Base-by-base conservation (phyloP, 2,797 vertebrate genomes). In the Agapornis canus region DNA sequence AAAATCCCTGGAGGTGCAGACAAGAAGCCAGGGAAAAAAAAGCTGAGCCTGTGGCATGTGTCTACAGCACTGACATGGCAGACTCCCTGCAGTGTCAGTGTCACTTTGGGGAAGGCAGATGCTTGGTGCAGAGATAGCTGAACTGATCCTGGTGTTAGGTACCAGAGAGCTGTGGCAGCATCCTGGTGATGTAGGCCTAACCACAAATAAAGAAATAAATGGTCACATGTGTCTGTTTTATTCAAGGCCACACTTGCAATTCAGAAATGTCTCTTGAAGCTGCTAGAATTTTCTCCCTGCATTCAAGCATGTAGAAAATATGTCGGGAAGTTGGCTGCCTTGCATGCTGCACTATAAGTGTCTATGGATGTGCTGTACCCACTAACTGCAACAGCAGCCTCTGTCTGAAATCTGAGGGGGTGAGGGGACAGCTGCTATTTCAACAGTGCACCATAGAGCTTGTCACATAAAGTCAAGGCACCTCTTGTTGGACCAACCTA, bases 241-340 rank as follows among this genome's bases (percentile, higher is more conserved):
- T 90, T 92, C 37, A 47, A 72, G 60, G 35, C 37, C 2, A 2
- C 17, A 7, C 40, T 70, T 63, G 22, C 25, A 51, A 69, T 79
- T 79, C 21, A 86, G 66, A 79, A 89, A 22, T 29, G 13, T 52
- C 52, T 85, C 25, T 40, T 66, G 39, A 25, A 84, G 19, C 45
- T 4, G 3, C 60, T 19, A 43, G 43, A 39, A 9, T 82, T 72
- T 43, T 51, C 12, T 51, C 12, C 43, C 14, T 82, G n/a, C 37
- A 66, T 39, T 72, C 43, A 86, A 68, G 42, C 26, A 84, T 43
- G 59, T 59, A 52, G 15, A 21, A 31, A 76, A 72, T 60, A 31
- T 57, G 10, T 23, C 0, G 0, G 21, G 14, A 80, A 61, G 39
- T 8, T 2, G 0, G 5, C 43, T 8, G 2, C 42, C 20, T 56